Evolutionary conservation across 2,888 invertebrate genomes (phyloP), one percentile per base, ranked within the genome.

Genomic region (Sicus ferrugineus): DNA sequence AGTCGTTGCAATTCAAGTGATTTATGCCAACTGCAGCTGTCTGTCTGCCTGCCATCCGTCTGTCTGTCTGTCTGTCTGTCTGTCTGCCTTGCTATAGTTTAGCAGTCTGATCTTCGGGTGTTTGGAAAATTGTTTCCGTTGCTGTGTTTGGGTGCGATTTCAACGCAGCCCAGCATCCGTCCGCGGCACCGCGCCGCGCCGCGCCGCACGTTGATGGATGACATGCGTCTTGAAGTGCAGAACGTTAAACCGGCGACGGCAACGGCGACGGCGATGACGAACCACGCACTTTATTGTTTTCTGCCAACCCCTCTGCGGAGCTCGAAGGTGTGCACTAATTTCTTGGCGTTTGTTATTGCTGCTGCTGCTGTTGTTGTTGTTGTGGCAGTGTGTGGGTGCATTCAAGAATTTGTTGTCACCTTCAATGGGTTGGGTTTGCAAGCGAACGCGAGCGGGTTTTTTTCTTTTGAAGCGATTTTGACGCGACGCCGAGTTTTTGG

Each of bases 121-220:
- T 61, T 68, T 38, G 52, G 68, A 62, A 59, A 68, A 62, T 62
- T 68, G 61, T 68, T 50, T 23, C 34, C 54, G 65, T 38, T 62
- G 48, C 48, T 56, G 31, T 48, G 26, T 61, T 50, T 65, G 50
- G 64, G 54, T 48, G 58, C 58, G 58, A 30, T 56, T 52, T 34
- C 28, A 65, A 50, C 38, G 31, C 64, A 64, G 23, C 30, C 64
- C 58, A 34, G 61, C 61, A 61, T 42, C 61, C 61, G 42, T 61
- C 61, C 42, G n/a, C n/a, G n/a, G n/a, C n/a, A n/a, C n/a, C n/a
- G n/a, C n/a, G n/a, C n/a, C n/a, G n/a, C n/a, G n/a, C n/a, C n/a
- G n/a, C n/a, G 21, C 61, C 26, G 58, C 70, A 48, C 66, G 67
- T 63, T 75, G 75, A 75, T 75, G 67, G 73, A 75, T 75, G 75